phyloP scores from a whole-genome alignment of 1,140 invertebrate genomes.

The Plutomurus gul region DNA sequence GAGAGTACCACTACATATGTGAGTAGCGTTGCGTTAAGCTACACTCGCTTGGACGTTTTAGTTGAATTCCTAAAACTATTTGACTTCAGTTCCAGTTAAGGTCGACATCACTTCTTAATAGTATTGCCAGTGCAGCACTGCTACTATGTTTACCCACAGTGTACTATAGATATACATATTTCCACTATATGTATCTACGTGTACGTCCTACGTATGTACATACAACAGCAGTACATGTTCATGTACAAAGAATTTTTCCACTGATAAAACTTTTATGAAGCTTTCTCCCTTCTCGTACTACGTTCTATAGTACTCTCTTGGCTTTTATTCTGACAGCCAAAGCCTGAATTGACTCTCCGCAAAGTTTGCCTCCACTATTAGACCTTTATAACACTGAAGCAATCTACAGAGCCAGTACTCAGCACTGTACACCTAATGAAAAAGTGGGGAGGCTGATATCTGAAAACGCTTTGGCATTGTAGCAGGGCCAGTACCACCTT shows the following conservation, averaged over 20 bases:
- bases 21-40: background rate
- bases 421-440: too few relatives aligned
- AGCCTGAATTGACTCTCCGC: background rate
- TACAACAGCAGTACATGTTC: background rate
- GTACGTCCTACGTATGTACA: background rate
- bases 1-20: background rate
- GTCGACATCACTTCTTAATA: conserved; percentile 16
- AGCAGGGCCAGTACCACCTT: too few relatives aligned
- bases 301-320: background rate
- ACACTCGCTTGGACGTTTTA: background rate
- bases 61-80: background rate
- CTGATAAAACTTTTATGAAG: background rate
- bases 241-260: too few relatives aligned
- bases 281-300: background rate
- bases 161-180: too few relatives aligned
- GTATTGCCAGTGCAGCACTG: background rate
- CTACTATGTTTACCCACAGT: too few relatives aligned
- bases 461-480: too few relatives aligned
- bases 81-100: conserved; percentile 7
- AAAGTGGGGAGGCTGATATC: too few relatives aligned
- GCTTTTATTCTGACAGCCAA: background rate
- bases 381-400: background rate
- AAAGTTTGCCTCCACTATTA: background rate
- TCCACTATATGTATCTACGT: background rate
- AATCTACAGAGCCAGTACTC: too few relatives aligned